A percentile compares a stretch with the other conserved stretches of the same genome.
phyloP scores from a whole-genome alignment of 2,888 invertebrate species.

The Hylaea fasciaria region DNA sequence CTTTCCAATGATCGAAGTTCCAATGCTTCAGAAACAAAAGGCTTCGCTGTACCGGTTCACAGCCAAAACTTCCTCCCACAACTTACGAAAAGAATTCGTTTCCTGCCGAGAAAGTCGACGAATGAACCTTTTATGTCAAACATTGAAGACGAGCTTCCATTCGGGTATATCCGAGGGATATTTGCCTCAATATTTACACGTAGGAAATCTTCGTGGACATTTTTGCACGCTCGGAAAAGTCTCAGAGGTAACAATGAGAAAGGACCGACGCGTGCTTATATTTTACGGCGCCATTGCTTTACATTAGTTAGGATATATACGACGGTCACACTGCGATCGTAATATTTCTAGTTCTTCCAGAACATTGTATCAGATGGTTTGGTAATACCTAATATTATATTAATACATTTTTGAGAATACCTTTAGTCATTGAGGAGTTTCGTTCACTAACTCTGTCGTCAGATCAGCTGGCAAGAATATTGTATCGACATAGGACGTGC shows the following conservation, averaged over 20 bases:
- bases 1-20: slow-evolving; percentile 27
- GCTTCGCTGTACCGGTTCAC: slow-evolving; percentile 29
- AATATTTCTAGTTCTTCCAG: slow-evolving; percentile 4
- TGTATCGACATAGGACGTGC: too few species aligned
- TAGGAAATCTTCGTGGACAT: slow-evolving; percentile 22
- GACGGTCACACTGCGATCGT: slow-evolving; percentile 13
- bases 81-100: slow-evolving; percentile 37
- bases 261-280: slow-evolving; percentile 19
- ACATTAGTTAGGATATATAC: slow-evolving; percentile 25
- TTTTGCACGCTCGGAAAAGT: slow-evolving; percentile 19
- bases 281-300: slow-evolving; percentile 13
- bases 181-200: slow-evolving; percentile 30
- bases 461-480: too few species aligned
- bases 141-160: slow-evolving; percentile 14
- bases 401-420: too few species aligned
- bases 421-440: too few species aligned
- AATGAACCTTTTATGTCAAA: slow-evolving; percentile 31
- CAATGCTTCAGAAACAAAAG: slow-evolving; percentile 29
- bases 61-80: slow-evolving; percentile 36
- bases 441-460: too few species aligned
- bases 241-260: slow-evolving; percentile 27
- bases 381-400: background rate
- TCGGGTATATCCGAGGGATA: slow-evolving; percentile 23
- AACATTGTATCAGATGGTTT: slow-evolving; percentile 4
- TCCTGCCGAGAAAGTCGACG: slow-evolving; percentile 33